phyloP scores from a whole-genome alignment of 2,113 vertebrate genomes.

The Spea bombifrons region DNA sequence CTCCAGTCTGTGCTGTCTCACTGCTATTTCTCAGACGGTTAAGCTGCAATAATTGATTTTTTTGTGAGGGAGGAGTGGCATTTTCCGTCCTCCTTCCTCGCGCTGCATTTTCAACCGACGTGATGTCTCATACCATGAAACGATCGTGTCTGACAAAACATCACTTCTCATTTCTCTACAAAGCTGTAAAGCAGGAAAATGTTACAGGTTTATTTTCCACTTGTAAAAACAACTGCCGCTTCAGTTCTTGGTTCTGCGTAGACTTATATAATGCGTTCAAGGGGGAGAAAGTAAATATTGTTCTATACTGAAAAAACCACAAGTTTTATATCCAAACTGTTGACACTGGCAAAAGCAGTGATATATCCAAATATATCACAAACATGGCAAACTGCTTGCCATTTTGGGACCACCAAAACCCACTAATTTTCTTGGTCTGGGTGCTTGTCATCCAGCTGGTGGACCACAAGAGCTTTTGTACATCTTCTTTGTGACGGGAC shows the following conservation, averaged over 20 bases:
- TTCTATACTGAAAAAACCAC: neutral
- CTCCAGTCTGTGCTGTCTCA: slow-evolving; percentile 34
- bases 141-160: slow-evolving; percentile 42
- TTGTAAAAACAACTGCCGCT: slow-evolving; percentile 30
- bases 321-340: neutral
- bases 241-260: slow-evolving; percentile 18
- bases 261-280: neutral
- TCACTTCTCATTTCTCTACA: slow-evolving; percentile 45
- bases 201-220: slow-evolving; percentile 45
- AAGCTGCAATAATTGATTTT: slow-evolving; percentile 49
- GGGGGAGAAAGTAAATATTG: neutral
- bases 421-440: too few relatives aligned
- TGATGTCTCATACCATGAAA: slow-evolving; percentile 44
- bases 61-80: slow-evolving; percentile 43
- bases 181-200: slow-evolving; percentile 23
- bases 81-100: slow-evolving; percentile 25
- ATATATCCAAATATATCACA: too few relatives aligned
- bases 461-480: too few relatives aligned
- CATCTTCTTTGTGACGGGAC: too few relatives aligned
- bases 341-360: too few relatives aligned
- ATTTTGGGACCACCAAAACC: too few relatives aligned
- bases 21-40: slow-evolving; percentile 48
- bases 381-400: too few relatives aligned
- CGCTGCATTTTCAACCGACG: slow-evolving; percentile 42
- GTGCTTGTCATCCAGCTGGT: too few relatives aligned